These are phyloP conservation scores for Endotricha flammealis DNA, from an alignment of 2,888 invertebrate species.

Conservation along the genomic window DNA sequence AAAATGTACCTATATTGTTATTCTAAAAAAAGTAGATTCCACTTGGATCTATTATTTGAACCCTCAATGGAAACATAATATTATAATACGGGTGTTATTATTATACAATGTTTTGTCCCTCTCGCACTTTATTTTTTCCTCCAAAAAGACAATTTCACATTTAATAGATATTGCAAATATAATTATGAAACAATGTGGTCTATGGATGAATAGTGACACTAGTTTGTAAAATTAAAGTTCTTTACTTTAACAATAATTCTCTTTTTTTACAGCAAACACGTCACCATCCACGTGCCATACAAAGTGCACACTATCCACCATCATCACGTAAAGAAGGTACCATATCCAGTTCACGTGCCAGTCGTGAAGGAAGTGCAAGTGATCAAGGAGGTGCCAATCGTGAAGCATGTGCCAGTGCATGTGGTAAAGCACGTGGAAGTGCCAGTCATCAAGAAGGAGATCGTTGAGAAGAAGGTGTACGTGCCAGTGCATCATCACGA, in stretches of 20 bases:
- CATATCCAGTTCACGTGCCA: slow-evolving; percentile 59
- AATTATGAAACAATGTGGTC: too few relatives aligned
- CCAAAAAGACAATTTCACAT: too few relatives aligned
- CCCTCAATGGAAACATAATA: too few relatives aligned
- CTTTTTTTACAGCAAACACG: slow-evolving; percentile 53
- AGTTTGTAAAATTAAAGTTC: too few relatives aligned
- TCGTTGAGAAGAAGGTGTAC: slow-evolving; percentile 64
- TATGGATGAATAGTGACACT: too few relatives aligned
- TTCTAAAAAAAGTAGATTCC: too few relatives aligned
- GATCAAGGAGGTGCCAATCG: slow-evolving; percentile 63
- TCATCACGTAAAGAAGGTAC: slow-evolving; percentile 68
- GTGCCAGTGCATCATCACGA: slow-evolving; percentile 49
- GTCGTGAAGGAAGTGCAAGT: slow-evolving; percentile 67
- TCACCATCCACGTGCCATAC: slow-evolving; percentile 71
- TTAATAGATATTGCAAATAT: too few relatives aligned
- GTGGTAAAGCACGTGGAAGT: slow-evolving; percentile 57
- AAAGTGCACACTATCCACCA: slow-evolving; percentile 69
- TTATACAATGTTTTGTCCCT: too few relatives aligned
- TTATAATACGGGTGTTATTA: too few relatives aligned
- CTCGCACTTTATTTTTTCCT: too few relatives aligned
- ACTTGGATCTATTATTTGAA: too few relatives aligned
- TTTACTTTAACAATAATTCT: neutral
- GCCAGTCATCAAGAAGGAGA: slow-evolving; percentile 58
- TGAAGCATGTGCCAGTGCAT: slow-evolving; percentile 60
- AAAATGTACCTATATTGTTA: too few relatives aligned